phyloP scores from a whole-genome alignment of 2,113 vertebrate species.

The Cyphomyrus plagiostoma region DNA sequence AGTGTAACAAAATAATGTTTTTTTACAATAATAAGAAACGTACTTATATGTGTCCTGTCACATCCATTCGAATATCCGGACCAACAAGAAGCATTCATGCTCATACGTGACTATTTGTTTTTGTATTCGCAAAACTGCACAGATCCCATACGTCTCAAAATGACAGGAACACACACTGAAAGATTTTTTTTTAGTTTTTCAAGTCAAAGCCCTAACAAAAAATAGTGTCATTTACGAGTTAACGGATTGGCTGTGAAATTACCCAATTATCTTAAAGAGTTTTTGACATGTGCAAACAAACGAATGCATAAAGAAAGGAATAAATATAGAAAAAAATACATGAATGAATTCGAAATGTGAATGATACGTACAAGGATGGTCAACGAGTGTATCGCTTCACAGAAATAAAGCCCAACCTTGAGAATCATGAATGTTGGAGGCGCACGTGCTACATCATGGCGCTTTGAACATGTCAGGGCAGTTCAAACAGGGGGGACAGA shows the following conservation, averaged over 20 bases:
- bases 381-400: conserved; percentile 59
- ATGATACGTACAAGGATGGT: conserved; percentile 6
- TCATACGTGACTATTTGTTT: neutral
- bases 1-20: neutral
- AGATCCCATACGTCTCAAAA: neutral
- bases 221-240: neutral
- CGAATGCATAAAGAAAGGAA: neutral
- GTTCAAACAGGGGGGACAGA: conserved; percentile 63
- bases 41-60: neutral
- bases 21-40: neutral
- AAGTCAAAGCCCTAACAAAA: neutral
- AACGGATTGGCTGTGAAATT: neutral
- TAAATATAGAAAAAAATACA: neutral
- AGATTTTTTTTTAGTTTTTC: neutral
- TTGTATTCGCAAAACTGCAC: neutral
- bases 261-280: neutral
- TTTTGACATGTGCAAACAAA: neutral
- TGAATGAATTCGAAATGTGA: neutral
- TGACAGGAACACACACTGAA: neutral
- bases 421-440: conserved; percentile 71
- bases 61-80: neutral
- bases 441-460: conserved; percentile 70
- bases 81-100: neutral
- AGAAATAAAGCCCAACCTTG: conserved; percentile 75
- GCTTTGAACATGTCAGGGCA: conserved; percentile 52